These are phyloP conservation scores for Cephus pulcher DNA, from an alignment of 2,888 invertebrate species.

Conservation along the genomic window DNA sequence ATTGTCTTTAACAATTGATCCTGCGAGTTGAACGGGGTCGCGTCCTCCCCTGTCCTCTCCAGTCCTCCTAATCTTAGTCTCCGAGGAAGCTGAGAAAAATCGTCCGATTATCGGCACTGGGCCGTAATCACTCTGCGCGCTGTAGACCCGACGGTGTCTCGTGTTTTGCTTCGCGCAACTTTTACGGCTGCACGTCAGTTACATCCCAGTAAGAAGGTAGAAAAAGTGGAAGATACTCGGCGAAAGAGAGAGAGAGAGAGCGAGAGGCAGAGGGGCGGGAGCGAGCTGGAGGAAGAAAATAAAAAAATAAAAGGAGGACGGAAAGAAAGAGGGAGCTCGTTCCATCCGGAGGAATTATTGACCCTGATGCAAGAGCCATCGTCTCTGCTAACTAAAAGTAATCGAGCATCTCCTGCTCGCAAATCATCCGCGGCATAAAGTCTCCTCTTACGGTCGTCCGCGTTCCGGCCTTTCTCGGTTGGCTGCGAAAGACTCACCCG, in stretches of 20 bases:
- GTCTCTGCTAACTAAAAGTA: neutral
- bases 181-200: slow-evolving; percentile 40
- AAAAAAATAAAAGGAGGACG: neutral
- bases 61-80: neutral
- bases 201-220: slow-evolving; percentile 24
- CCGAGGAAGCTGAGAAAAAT: neutral
- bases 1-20: neutral
- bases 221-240: neutral
- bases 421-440: slow-evolving; percentile 4
- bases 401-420: neutral
- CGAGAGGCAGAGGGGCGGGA: neutral
- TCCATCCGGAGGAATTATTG: slow-evolving; percentile 6
- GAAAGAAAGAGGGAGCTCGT: neutral
- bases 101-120: slow-evolving; percentile 20
- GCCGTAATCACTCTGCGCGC: neutral
- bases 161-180: neutral
- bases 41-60: too few relatives aligned
- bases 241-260: slow-evolving; percentile 25
- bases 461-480: neutral
- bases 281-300: neutral
- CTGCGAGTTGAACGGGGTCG: neutral
- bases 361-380: neutral
- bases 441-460: neutral
- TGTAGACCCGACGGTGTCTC: neutral
- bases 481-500: neutral